Base-by-base conservation (phyloP, 2,888 invertebrate genomes). In the Mimachlamys varia region DNA sequence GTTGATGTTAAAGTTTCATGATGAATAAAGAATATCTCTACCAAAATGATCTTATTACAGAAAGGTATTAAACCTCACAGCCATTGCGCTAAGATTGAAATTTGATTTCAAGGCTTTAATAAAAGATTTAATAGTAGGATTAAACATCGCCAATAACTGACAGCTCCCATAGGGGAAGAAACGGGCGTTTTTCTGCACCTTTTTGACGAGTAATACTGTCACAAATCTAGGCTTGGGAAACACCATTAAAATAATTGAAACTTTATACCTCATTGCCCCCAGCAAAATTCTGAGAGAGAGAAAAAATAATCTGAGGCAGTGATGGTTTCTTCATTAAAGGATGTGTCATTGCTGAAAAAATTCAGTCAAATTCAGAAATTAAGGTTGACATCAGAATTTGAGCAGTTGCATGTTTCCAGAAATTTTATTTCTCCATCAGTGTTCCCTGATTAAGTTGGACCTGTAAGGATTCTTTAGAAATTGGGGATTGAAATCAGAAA, bases 331-430 rank as follows among this genome's bases (percentile, higher is more conserved):
- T 76, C 76, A 76, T 76, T 76, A 33, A 76, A 76, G 2, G 58
- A 88, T n/a, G 49, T 88, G 50, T 27, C 50, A 88, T 88, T 17
- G 17, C 17, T 50, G 49, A 88, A n/a, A 88, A n/a, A 53, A 49
- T n/a, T 17, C 49, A 53, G 22, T 53, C 50, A n/a, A 88, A 53
- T 88, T 33, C 27, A 0, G 17, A 22, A 89, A 50, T 87, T 37
- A 38, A 38, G 37, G 53, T 15, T 38, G 49, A 76, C 19, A 12
- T 22, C 12, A 76, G 33, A 0, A 0, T 58, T 58, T 58, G 22
- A 58, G 58, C 22, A 33, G 27, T 76, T 33, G n/a, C n/a, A n/a
- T n/a, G 76, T 76, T 27, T 15, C 27, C 12, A 33, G 76, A 12
- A 33, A 76, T 76, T 76, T 33, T 10, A 76, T 33, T 27, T 33